Percentiles rank a stretch among this genome's conserved stretches.
These are phyloP conservation scores for Stictocephala bisonia DNA, from an alignment of 2,888 invertebrate species.

Conservation along the genomic window DNA sequence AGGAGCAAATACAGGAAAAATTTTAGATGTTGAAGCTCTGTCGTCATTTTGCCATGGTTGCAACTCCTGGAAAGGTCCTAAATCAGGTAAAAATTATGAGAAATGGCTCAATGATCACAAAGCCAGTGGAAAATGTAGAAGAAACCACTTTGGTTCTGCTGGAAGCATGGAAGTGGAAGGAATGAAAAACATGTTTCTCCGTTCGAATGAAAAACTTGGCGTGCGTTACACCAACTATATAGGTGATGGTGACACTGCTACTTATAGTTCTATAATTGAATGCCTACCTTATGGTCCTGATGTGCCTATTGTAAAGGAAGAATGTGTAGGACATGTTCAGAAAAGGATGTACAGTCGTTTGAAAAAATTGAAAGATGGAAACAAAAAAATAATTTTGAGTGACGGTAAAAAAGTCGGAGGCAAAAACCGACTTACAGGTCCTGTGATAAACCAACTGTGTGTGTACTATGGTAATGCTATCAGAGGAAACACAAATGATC, in stretches of 20 bases:
- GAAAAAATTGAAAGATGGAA: constrained; percentile 23
- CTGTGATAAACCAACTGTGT: not conserved
- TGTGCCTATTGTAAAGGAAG: constrained; percentile 36
- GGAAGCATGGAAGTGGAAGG: constrained; percentile 50
- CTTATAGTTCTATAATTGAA: not conserved
- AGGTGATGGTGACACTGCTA: constrained; percentile 40
- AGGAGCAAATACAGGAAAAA: constrained; percentile 16
- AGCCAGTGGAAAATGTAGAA: not conserved
- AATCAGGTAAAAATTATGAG: constrained; percentile 7
- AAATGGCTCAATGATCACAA: not conserved
- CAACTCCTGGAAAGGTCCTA: constrained; percentile 3
- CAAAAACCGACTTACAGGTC: constrained; percentile 24
- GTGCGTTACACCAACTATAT: constrained; percentile 45
- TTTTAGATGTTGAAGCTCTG: not conserved
- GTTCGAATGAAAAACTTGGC: constrained; percentile 43
- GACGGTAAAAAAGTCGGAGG: constrained; percentile 31
- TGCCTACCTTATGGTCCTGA: constrained; percentile 45
- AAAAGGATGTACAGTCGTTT: constrained; percentile 48
- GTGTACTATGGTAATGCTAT: too few species aligned
- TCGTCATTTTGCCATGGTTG: constrained; percentile 27
- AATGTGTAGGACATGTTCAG: constrained; percentile 50
- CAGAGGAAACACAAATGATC: too few species aligned
- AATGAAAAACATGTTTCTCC: constrained; percentile 43
- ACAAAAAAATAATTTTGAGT: not conserved
- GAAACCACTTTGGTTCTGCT: constrained; percentile 8